Evolutionary conservation across 2,888 invertebrate genomes (phyloP).

Genomic region (Megalurothrips usitatus): DNA sequence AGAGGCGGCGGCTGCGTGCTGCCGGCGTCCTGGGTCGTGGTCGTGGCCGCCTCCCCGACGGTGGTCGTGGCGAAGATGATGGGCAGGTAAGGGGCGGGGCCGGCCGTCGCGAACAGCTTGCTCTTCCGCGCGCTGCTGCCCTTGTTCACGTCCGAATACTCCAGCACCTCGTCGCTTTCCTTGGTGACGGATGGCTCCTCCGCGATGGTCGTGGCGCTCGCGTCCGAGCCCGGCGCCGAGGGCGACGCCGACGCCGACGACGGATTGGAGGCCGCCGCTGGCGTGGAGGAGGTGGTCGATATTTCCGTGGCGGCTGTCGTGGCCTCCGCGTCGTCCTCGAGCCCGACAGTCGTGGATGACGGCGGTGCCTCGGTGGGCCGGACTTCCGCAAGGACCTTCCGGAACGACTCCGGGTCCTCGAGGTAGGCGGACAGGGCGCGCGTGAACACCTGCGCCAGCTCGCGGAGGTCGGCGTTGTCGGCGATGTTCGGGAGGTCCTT

Average conservation of each 20-base stretch:
- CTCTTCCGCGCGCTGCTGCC: neutral
- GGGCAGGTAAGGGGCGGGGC: slow-evolving; percentile 3
- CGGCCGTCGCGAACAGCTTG: neutral
- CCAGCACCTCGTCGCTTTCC: slow-evolving; percentile 70
- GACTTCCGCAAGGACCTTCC: slow-evolving; percentile 68
- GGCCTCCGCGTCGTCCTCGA: slow-evolving; percentile 41
- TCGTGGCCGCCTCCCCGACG: neutral
- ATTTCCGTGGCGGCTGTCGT: slow-evolving; percentile 43
- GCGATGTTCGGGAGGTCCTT: neutral
- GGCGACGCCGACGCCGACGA: neutral
- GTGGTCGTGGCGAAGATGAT: slow-evolving; percentile 14
- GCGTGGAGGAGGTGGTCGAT: slow-evolving; percentile 42
- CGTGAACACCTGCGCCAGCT: slow-evolving; percentile 78
- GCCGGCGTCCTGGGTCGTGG: slow-evolving; percentile 34
- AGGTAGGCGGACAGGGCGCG: slow-evolving; percentile 76
- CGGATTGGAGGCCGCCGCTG: slow-evolving; percentile 43
- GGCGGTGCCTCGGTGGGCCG: slow-evolving; percentile 68
- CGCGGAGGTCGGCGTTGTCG: slow-evolving; percentile 52
- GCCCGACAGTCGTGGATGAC: slow-evolving; percentile 47
- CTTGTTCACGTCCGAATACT: slow-evolving; percentile 63
- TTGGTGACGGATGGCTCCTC: slow-evolving; percentile 57
- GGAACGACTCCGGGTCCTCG: slow-evolving; percentile 76
- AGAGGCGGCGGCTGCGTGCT: slow-evolving; percentile 34
- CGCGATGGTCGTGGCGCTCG: neutral
- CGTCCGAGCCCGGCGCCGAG: neutral